Conservation (phyloP, 2,113 vertebrate genomes). For the Emydocephalus ijimae region DNA sequence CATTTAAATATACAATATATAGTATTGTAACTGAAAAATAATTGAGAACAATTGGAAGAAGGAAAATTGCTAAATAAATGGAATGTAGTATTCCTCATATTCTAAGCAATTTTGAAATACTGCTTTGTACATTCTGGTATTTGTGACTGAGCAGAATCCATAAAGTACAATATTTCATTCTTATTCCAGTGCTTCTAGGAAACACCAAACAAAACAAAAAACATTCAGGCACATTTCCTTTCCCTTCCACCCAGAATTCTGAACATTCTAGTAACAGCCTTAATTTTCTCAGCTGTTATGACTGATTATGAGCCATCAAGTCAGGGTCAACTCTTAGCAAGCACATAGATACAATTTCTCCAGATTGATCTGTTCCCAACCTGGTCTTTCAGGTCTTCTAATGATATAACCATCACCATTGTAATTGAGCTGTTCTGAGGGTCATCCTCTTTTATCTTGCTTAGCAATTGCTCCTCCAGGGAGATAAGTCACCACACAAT, state of each 20-base stretch:
- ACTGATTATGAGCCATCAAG: not conserved
- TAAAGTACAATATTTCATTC: not conserved
- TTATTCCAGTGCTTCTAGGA: not conserved
- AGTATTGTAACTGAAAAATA: not conserved
- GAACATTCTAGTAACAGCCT: not conserved
- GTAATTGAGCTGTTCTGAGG: not conserved
- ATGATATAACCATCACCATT: not conserved
- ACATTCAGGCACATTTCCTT: not conserved
- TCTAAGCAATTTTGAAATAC: not conserved
- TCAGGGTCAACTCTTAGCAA: not conserved
- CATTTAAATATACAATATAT: not conserved
- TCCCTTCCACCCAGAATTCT: not conserved
- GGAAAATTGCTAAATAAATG: not conserved
- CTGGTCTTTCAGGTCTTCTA: not conserved
- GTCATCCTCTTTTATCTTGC: not conserved
- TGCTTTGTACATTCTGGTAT: not conserved
- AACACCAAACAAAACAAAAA: not conserved
- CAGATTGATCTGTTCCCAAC: not conserved
- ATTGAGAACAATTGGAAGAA: not conserved
- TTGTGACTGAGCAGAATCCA: not conserved
- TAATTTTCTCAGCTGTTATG: not conserved
- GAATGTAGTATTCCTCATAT: slow-evolving; percentile 20
- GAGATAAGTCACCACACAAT: not conserved
- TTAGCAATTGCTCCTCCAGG: not conserved
- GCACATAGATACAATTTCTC: not conserved